These are phyloP conservation scores for Umimayanthus kanabou DNA, from an alignment of 92 coral and sea anemone species.

Conservation along the genomic window DNA sequence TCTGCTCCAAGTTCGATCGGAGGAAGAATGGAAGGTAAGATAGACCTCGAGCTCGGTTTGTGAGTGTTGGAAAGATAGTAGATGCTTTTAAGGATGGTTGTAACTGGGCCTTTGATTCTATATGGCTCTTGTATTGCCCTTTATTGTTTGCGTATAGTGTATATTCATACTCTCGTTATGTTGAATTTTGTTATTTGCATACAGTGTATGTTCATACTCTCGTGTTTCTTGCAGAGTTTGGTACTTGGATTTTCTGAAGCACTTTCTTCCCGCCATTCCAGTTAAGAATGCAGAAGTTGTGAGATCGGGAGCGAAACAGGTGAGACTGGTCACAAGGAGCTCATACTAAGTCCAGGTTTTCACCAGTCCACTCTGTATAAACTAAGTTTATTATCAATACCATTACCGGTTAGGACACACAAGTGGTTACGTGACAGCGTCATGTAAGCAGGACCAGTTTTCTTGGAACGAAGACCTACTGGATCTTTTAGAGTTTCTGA, in stretches of 20 bases:
- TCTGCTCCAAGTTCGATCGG: constrained; percentile 48
- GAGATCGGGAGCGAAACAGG: constrained; percentile 27
- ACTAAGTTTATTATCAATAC: too few relatives aligned
- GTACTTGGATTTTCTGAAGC: constrained; percentile 72
- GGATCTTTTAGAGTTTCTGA: too few relatives aligned
- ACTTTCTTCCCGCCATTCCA: constrained; percentile 75
- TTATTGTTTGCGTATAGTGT: too few relatives aligned
- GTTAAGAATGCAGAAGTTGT: constrained; percentile 54
- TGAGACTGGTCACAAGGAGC: constrained; percentile 23
- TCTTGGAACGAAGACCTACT: too few relatives aligned
- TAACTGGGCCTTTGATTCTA: too few relatives aligned
- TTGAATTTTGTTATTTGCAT: too few relatives aligned
- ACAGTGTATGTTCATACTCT: not conserved
- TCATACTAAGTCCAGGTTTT: not conserved
- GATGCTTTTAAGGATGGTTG: not conserved
- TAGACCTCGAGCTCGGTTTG: too few relatives aligned
- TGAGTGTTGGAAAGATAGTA: not conserved
- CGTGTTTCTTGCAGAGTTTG: constrained; percentile 52
- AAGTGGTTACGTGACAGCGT: too few relatives aligned
- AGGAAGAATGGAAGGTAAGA: constrained; percentile 48
- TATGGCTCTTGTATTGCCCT: too few relatives aligned
- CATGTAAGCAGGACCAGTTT: too few relatives aligned
- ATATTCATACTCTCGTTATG: not conserved
- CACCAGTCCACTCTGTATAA: not conserved
- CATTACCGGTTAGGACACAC: too few relatives aligned